Evolutionary conservation across 2,113 vertebrate species (phyloP), one percentile per base, ranked within the genome.

Genomic region (Neodon shergylaensis): DNA sequence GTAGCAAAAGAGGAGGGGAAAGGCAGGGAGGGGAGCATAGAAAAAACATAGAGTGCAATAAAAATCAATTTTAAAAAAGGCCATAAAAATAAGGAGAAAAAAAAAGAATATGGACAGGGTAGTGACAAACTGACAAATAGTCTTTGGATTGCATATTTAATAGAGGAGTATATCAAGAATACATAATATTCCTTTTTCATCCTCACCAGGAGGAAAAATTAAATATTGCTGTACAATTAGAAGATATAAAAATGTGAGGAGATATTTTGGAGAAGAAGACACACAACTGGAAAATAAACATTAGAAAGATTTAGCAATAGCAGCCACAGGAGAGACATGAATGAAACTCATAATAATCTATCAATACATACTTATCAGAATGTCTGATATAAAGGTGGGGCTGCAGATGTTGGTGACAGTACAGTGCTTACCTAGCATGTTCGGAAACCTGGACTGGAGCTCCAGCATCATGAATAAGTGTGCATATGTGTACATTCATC

Each of bases 211-310:
- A 58, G 54, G 54, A 92, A 89, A 96, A 65, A 31, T 12, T 6
- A 92, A 76, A 61, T 16, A 87, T n/a, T 52, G 31, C 10, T 54
- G 66, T 44, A 16, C 7, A 63, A 54, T 58, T 66, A 77, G n/a
- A 74, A 95, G 79, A 92, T 70, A 86, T 91, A 87, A 90, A 63
- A 88, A 33, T 1, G 31, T 3, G 33, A 79, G 72, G 7, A 96
- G 26, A 74, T 0, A 44, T 76, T 93, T 68, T 52, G 58, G 31
- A 84, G 2, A 33, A 76, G 22, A 82, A 49, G 49, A 31, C 33
- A 58, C 24, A 49, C 9, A 84, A 36, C 72, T 54, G 70, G 13
- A 24, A 61, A 36, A 78, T 47, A 73, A 77, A 11, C 31, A 87
- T 14, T 16, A 87, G 83, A 91, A 17, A 77, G 61, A 26, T 49